These are phyloP conservation scores for Leuctra nigra DNA, from an alignment of 2,888 invertebrate species.

Conservation along the genomic window DNA sequence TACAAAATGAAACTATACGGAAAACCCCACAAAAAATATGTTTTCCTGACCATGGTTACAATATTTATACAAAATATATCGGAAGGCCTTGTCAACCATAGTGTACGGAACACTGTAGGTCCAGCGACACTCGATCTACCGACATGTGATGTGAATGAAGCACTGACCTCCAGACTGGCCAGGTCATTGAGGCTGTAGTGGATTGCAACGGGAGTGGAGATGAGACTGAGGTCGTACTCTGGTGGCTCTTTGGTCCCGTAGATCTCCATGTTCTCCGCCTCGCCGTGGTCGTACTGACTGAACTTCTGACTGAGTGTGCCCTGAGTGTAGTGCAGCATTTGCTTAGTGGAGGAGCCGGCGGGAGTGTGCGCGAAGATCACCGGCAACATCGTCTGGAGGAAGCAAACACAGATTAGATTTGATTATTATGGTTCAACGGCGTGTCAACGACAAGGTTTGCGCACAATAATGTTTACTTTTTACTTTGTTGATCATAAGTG, in stretches of 20 bases:
- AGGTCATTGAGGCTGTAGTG: slow-evolving; percentile 41
- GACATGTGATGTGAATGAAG: too few relatives aligned
- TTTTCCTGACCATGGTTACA: too few relatives aligned
- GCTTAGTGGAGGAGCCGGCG: slow-evolving; percentile 67
- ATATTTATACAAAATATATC: too few relatives aligned
- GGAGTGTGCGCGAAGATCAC: slow-evolving; percentile 62
- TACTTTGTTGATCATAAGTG: too few relatives aligned
- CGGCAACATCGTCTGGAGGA: slow-evolving; percentile 54
- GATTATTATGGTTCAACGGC: too few relatives aligned
- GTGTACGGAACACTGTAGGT: too few relatives aligned
- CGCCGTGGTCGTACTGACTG: slow-evolving; percentile 22
- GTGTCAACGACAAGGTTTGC: too few relatives aligned
- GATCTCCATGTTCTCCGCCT: slow-evolving; percentile 14
- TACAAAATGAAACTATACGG: too few relatives aligned
- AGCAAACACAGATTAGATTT: not conserved
- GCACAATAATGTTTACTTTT: too few relatives aligned
- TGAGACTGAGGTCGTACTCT: slow-evolving; percentile 15
- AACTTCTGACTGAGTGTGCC: slow-evolving; percentile 34
- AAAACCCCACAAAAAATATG: too few relatives aligned
- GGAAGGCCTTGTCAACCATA: too few relatives aligned
- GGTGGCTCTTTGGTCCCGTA: slow-evolving; percentile 23
- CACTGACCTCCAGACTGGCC: slow-evolving; percentile 40
- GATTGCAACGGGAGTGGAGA: slow-evolving; percentile 40
- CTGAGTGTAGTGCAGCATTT: slow-evolving; percentile 63
- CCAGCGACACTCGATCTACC: too few relatives aligned